Percentiles rank a stretch among this genome's conserved stretches.
phyloP scores from a whole-genome alignment of 1,140 invertebrate genomes.

The Formica selysi region DNA sequence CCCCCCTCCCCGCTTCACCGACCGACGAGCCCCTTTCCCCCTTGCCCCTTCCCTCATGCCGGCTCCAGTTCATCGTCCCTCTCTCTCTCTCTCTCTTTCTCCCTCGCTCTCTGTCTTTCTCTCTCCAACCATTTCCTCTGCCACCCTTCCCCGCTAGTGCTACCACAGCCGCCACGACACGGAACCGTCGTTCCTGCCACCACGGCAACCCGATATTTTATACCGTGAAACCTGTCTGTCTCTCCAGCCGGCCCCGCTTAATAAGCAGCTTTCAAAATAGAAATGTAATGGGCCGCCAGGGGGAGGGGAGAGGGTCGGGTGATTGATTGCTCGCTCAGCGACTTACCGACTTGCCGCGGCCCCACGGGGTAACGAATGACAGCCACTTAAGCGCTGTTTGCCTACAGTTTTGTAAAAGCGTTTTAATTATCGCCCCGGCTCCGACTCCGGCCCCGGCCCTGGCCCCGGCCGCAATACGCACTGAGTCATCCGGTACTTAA shows the following conservation, averaged over 20 bases:
- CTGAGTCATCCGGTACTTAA: conserved; percentile 70
- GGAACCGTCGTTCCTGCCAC: conserved; percentile 74
- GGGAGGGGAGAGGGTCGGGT: conserved; percentile 79
- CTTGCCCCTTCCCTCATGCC: conserved; percentile 55
- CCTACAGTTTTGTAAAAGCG: conserved; percentile 87
- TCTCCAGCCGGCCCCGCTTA: conserved; percentile 85
- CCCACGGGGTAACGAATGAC: conserved; percentile 85
- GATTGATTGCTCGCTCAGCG: conserved; percentile 86
- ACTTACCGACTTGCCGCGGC: conserved; percentile 85
- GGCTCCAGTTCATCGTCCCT: background rate
- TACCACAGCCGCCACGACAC: conserved; percentile 72
- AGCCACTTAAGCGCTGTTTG: conserved; percentile 87
- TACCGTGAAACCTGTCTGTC: conserved; percentile 87
- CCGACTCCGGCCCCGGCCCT: conserved; percentile 60
- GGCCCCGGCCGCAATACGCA: conserved; percentile 61
- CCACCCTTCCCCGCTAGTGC: conserved; percentile 8
- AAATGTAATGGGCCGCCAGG: conserved; percentile 85
- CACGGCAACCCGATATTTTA: conserved; percentile 86
- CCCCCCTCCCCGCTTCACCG: conserved; percentile 75
- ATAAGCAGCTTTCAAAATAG: conserved; percentile 87
- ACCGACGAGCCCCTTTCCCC: conserved; percentile 48
- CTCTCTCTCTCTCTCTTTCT: conserved; percentile 58
- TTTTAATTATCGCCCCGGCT: conserved; percentile 84
- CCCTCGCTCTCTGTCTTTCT: conserved; percentile 8
- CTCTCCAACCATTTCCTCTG: conserved; percentile 21